A percentile compares a stretch with the other conserved stretches of the same genome.
These are phyloP conservation scores for Euura lappo DNA, from an alignment of 1,140 invertebrate species.

Conservation along the genomic window DNA sequence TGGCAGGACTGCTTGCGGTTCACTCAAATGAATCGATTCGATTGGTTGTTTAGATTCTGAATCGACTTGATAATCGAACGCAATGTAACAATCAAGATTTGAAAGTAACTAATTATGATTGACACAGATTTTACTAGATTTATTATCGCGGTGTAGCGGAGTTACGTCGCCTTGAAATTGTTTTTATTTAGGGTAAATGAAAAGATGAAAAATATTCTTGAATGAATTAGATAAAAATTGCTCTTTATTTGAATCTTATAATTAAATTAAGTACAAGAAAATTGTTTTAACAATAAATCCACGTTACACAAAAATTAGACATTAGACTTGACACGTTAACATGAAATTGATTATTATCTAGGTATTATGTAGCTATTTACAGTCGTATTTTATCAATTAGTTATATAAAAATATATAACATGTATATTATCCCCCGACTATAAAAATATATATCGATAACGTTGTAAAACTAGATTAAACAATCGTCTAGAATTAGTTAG, in stretches of 20 bases:
- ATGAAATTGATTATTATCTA: background rate
- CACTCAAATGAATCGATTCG: too few species aligned
- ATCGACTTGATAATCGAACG: too few species aligned
- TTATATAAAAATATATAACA: constrained; percentile 17
- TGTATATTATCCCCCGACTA: background rate
- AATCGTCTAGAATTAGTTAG: background rate
- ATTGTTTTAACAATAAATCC: background rate
- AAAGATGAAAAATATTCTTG: too few species aligned
- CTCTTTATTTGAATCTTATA: background rate
- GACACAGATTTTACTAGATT: too few species aligned
- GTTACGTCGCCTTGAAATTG: too few species aligned
- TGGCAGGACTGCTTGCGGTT: too few species aligned
- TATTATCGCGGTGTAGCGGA: too few species aligned
- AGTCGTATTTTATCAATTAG: constrained; percentile 15
- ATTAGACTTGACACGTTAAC: background rate
- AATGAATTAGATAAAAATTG: background rate
- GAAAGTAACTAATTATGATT: too few species aligned
- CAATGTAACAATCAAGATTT: too few species aligned
- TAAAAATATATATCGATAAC: background rate
- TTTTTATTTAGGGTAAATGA: too few species aligned
- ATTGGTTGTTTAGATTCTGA: too few species aligned
- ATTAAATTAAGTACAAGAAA: background rate
- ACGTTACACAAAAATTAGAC: too few species aligned
- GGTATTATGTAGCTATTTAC: background rate
- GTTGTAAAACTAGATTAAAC: background rate